These are phyloP conservation scores for Eristalis intricaria DNA, from an alignment of 2,888 invertebrate genomes.

Conservation along the genomic window DNA sequence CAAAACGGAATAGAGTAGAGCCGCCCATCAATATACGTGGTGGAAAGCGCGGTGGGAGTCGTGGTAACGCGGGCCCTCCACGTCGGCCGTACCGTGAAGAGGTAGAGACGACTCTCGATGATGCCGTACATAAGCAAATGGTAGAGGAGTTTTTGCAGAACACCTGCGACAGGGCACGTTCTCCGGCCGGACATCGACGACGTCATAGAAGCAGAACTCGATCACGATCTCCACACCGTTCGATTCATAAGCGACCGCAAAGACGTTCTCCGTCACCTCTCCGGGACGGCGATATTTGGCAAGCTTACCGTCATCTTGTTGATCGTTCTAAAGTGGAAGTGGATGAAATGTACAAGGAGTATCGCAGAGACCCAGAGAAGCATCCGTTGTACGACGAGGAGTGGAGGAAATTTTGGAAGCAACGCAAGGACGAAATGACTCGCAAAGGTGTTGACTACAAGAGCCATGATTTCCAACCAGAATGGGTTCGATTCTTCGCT, in stretches of 20 bases:
- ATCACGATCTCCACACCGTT: constrained; percentile 66
- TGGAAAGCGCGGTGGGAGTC: constrained; percentile 17
- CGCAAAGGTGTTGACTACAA: constrained; percentile 84
- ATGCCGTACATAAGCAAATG: constrained; percentile 78
- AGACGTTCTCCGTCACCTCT: constrained; percentile 77
- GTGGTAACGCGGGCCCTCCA: constrained; percentile 3
- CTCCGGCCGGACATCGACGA: constrained; percentile 45
- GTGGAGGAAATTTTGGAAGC: constrained; percentile 94
- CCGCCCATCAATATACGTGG: background rate
- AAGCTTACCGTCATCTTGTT: constrained; percentile 78
- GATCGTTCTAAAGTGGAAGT: constrained; percentile 76
- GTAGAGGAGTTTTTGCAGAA: constrained; percentile 77
- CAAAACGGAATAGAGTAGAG: constrained; percentile 17
- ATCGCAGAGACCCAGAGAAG: constrained; percentile 88
- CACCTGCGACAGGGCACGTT: constrained; percentile 57
- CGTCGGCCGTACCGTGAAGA: constrained; percentile 45
- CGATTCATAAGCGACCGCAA: background rate
- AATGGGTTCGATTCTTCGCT: constrained; percentile 93
- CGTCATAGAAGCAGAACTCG: constrained; percentile 66
- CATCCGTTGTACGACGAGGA: constrained; percentile 92
- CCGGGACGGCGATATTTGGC: constrained; percentile 77
- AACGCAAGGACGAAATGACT: constrained; percentile 87
- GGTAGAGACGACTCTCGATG: constrained; percentile 73
- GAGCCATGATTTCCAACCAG: constrained; percentile 91
- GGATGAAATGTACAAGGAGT: constrained; percentile 83